Percentiles rank a stretch among this genome's conserved stretches.
These are phyloP conservation scores for Sarcophaga subvicina DNA, from an alignment of 2,888 invertebrate species.

Conservation along the genomic window DNA sequence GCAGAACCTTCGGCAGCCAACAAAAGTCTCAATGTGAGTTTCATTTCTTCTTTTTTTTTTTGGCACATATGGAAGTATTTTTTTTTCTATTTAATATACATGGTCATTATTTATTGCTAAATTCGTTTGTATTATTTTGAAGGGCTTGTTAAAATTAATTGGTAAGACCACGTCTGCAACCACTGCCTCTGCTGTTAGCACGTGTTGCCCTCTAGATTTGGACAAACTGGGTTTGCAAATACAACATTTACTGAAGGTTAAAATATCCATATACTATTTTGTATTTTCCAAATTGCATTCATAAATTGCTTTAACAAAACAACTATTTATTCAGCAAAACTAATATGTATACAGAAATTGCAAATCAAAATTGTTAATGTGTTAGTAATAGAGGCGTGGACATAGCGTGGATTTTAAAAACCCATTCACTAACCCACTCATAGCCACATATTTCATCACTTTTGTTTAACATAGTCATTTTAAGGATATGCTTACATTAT, in stretches of 20 bases:
- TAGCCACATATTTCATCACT: constrained; percentile 11
- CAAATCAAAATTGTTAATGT: background rate
- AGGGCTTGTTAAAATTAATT: constrained; percentile 54
- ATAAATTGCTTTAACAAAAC: background rate
- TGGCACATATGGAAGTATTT: background rate
- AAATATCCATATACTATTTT: constrained; percentile 16
- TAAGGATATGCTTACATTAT: constrained; percentile 5
- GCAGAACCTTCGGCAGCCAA: constrained; percentile 31
- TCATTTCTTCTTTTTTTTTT: background rate
- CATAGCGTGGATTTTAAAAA: constrained; percentile 23
- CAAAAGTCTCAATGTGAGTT: constrained; percentile 55
- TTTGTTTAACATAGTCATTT: background rate
- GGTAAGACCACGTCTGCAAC: constrained; percentile 56
- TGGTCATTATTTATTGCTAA: constrained; percentile 10
- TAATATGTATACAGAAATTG: constrained; percentile 20
- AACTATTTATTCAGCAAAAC: background rate
- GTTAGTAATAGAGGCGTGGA: constrained; percentile 52
- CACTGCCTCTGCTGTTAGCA: constrained; percentile 69
- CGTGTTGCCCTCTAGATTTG: constrained; percentile 79
- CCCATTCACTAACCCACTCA: constrained; percentile 25
- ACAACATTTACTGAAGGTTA: constrained; percentile 80
- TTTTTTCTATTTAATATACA: constrained; percentile 11
- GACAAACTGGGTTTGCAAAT: constrained; percentile 79
- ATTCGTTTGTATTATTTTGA: constrained; percentile 24
- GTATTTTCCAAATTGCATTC: constrained; percentile 34